phyloP scores from a whole-genome alignment of 2,113 vertebrate genomes.

The Grantiella picta region DNA sequence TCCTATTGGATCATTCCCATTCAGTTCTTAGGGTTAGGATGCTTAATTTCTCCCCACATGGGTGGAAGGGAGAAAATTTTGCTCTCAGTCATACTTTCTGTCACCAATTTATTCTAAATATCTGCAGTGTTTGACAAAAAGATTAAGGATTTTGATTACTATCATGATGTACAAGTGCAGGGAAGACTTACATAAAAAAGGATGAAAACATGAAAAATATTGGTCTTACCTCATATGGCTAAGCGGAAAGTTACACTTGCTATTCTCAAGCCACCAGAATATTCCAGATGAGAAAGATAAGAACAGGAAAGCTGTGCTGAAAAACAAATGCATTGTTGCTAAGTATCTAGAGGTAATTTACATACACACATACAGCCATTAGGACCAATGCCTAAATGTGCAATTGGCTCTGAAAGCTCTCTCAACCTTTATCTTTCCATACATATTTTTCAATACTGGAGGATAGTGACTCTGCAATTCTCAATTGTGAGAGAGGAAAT shows the following conservation, averaged over 20 bases:
- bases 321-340: background rate
- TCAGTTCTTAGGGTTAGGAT: background rate
- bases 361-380: background rate
- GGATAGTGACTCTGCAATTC: background rate
- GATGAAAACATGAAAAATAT: background rate
- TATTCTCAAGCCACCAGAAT: background rate
- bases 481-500: background rate
- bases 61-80: background rate
- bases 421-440: background rate
- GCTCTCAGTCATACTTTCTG: background rate
- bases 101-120: background rate
- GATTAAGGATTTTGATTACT: background rate
- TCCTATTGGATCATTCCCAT: background rate
- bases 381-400: background rate
- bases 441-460: background rate
- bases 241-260: background rate
- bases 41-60: background rate
- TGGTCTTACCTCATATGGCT: background rate
- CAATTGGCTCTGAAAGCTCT: background rate
- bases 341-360: background rate
- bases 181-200: background rate
- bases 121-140: background rate
- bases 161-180: background rate
- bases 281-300: background rate
- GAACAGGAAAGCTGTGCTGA: background rate